A percentile compares a stretch with the other conserved stretches of the same genome.
These are phyloP conservation scores for Chrysotoxum bicinctum DNA, from an alignment of 2,888 invertebrate species.

Conservation along the genomic window DNA sequence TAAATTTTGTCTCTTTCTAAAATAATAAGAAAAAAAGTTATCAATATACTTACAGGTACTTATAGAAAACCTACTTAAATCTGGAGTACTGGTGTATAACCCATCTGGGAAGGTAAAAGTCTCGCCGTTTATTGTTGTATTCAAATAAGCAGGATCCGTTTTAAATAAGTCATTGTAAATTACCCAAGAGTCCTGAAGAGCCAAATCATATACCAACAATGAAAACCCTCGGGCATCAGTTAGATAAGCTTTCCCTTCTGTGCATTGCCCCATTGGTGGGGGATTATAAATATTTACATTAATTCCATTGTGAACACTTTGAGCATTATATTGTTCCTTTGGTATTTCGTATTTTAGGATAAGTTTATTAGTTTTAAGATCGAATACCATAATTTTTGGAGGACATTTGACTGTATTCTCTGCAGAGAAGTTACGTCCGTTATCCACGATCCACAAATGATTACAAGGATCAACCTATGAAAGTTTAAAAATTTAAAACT, in stretches of 20 bases:
- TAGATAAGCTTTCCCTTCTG: constrained; percentile 84
- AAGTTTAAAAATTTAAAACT: too few relatives aligned
- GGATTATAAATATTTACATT: constrained; percentile 82
- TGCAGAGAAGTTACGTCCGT: constrained; percentile 36
- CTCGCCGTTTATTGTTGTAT: constrained; percentile 53
- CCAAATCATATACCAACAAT: constrained; percentile 76
- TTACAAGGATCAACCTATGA: constrained; percentile 38
- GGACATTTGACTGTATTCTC: constrained; percentile 26
- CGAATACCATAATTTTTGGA: constrained; percentile 45
- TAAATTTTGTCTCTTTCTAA: constrained; percentile 27
- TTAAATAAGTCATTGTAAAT: constrained; percentile 47
- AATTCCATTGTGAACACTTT: constrained; percentile 48
- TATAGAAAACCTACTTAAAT: constrained; percentile 24
- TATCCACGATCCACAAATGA: constrained; percentile 55
- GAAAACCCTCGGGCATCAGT: constrained; percentile 85
- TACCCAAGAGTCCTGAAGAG: constrained; percentile 23
- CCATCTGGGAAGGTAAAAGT: constrained; percentile 54
- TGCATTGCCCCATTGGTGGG: constrained; percentile 80
- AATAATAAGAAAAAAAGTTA: neutral
- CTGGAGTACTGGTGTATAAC: constrained; percentile 51
- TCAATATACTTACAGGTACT: too few relatives aligned
- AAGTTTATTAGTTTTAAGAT: constrained; percentile 35
- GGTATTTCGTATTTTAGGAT: constrained; percentile 38
- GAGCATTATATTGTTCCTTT: constrained; percentile 45
- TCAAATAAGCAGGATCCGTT: constrained; percentile 17